Evolutionary conservation across 2,113 vertebrate genomes (phyloP).

Genomic region (Verasper variegatus): DNA sequence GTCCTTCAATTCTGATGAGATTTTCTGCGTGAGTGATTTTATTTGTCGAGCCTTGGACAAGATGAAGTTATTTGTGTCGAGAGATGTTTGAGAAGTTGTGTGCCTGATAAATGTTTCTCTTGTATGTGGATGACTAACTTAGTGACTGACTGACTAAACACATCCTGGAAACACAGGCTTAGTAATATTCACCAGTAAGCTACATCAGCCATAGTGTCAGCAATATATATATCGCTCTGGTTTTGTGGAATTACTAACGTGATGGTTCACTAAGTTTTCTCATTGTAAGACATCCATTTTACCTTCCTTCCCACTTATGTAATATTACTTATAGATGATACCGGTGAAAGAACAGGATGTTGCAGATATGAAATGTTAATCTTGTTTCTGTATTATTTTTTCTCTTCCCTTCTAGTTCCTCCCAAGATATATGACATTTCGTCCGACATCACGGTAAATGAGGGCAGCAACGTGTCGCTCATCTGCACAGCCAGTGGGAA

Average conservation of each 20-base stretch:
- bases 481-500: constrained; percentile 96
- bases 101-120: neutral
- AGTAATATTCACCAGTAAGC: no score
- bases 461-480: constrained; percentile 95
- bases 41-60: neutral
- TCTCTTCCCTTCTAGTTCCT: constrained; percentile 87
- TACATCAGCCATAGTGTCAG: no score
- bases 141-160: no score
- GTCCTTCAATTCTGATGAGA: neutral
- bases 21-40: neutral
- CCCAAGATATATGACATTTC: constrained; percentile 98
- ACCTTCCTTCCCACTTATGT: neutral
- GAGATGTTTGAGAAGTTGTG: neutral
- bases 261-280: neutral
- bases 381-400: constrained; percentile 32
- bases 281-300: neutral
- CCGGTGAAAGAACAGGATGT: neutral
- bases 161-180: no score
- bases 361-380: constrained; percentile 49
- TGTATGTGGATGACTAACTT: neutral
- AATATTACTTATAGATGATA: neutral
- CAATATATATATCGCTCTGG: no score
- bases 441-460: constrained; percentile 90
- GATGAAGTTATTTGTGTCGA: neutral
- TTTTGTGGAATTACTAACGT: no score